Conservation (phyloP, 2,113 vertebrate genomes). For the Ifrita kowaldi region DNA sequence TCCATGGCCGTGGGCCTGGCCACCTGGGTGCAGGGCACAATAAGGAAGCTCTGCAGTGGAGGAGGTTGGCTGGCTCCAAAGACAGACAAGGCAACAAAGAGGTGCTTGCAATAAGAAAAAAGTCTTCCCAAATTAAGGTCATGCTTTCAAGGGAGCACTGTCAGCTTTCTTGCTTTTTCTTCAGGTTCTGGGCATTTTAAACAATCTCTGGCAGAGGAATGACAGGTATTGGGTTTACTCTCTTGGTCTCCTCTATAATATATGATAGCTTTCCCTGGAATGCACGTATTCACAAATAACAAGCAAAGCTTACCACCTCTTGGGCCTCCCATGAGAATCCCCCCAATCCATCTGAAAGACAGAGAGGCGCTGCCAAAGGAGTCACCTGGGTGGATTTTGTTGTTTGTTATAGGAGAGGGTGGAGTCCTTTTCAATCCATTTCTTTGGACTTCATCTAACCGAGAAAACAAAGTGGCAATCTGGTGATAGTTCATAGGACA, state of each 20-base stretch:
- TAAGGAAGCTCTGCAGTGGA: not conserved
- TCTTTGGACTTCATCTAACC: not conserved
- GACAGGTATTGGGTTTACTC: not conserved
- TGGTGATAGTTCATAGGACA: not conserved
- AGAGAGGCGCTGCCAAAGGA: fast-evolving
- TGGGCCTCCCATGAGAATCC: not conserved
- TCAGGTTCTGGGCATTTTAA: not conserved
- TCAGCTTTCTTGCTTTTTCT: not conserved
- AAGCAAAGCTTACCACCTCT: not conserved
- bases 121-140: not conserved
- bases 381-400: not conserved
- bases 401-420: not conserved
- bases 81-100: not conserved
- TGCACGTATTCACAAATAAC: not conserved
- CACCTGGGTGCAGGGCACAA: not conserved
- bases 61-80: not conserved
- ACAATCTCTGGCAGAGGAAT: not conserved
- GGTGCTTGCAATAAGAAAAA: not conserved
- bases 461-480: not conserved
- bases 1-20: not conserved
- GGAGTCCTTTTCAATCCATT: not conserved
- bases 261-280: not conserved
- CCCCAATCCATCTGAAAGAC: not conserved
- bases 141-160: not conserved
- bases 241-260: not conserved